phyloP scores from a whole-genome alignment of 2,797 vertebrate genomes.

The Furcifer pardalis region DNA sequence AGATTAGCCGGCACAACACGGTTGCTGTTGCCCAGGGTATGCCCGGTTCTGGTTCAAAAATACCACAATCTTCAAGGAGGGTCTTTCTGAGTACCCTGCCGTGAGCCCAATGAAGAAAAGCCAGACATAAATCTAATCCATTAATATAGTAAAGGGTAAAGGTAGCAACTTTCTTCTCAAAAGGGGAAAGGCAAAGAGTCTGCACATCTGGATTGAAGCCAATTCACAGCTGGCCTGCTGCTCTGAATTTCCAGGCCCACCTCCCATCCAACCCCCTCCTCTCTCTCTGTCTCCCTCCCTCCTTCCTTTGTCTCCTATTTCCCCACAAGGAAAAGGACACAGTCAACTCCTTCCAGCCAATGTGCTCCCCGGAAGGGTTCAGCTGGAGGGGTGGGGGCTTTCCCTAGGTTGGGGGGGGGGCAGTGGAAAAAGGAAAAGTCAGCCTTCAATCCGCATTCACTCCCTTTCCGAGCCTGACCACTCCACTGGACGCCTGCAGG shows the following conservation, averaged over 20 bases:
- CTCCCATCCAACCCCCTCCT: neutral
- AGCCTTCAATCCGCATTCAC: no score
- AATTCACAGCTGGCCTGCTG: neutral
- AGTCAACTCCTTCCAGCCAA: slow-evolving; percentile 38
- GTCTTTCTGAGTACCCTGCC: no score
- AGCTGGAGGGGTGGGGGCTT: neutral
- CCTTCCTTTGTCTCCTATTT: neutral
- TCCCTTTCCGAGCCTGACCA: neutral
- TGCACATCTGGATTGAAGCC: neutral
- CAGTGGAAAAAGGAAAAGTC: neutral
- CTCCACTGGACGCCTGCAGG: neutral
- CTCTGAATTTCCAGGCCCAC: neutral
- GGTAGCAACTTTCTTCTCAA: neutral
- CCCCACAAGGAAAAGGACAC: neutral
- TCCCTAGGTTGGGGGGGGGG: neutral
- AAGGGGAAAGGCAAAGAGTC: neutral
- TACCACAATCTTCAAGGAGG: no score
- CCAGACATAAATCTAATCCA: no score
- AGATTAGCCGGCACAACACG: no score
- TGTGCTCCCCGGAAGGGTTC: slow-evolving; percentile 21
- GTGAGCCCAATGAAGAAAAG: no score
- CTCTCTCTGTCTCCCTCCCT: neutral
- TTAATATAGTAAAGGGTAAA: no score
- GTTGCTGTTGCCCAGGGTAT: no score
- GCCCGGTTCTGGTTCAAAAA: no score